phyloP scores from a whole-genome alignment of 2,888 invertebrate species.

The Neoscelio sp. region DNA sequence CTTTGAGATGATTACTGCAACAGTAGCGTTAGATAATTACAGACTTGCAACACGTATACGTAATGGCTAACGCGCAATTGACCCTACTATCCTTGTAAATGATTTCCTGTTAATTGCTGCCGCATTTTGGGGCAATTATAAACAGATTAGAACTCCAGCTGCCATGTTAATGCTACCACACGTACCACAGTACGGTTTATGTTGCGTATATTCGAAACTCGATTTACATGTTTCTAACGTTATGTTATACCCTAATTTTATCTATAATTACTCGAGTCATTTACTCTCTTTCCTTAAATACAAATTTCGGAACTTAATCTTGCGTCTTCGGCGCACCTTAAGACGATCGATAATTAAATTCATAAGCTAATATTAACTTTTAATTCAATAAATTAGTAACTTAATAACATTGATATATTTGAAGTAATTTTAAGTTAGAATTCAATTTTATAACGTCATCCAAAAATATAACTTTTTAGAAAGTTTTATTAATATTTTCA shows the following conservation, averaged over 20 bases:
- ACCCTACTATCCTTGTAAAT: constrained; percentile 69
- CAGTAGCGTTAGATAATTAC: constrained; percentile 40
- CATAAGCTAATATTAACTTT: too few species aligned
- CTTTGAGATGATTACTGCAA: constrained; percentile 26
- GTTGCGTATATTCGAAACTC: constrained; percentile 33
- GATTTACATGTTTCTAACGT: constrained; percentile 51
- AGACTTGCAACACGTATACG: constrained; percentile 48
- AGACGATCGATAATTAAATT: too few species aligned
- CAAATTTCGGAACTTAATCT: too few species aligned
- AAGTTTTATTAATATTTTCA: too few species aligned
- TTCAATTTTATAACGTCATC: too few species aligned
- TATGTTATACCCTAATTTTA: constrained; percentile 34
- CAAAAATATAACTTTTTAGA: too few species aligned
- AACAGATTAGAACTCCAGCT: constrained; percentile 77
- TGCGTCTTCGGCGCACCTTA: too few species aligned
- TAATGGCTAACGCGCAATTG: constrained; percentile 52
- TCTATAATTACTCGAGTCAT: constrained; percentile 20
- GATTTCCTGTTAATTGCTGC: constrained; percentile 77
- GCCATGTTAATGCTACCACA: constrained; percentile 48
- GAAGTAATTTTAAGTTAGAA: too few species aligned
- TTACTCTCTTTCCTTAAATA: background rate
- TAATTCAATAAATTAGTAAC: too few species aligned
- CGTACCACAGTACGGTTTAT: constrained; percentile 48
- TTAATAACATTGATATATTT: too few species aligned
- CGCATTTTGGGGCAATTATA: constrained; percentile 79